Base-by-base conservation (phyloP, 2,113 vertebrate genomes). In the Piliocolobus tephrosceles region DNA sequence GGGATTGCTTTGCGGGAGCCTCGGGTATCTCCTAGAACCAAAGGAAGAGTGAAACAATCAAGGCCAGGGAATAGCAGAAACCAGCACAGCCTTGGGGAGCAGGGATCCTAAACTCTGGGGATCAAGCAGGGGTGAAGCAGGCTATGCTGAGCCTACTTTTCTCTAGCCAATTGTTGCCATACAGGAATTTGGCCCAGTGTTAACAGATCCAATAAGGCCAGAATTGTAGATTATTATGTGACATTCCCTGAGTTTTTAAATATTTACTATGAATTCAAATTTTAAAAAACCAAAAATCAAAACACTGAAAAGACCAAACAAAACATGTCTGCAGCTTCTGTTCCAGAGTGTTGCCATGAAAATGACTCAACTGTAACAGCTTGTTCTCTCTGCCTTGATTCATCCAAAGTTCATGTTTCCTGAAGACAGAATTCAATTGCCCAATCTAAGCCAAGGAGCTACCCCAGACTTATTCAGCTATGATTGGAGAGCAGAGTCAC, bases 191-290 rank as follows among this genome's bases (percentile, higher is more conserved):
- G 55, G 30, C 18, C 47, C 32, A 18, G 43, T 94, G 43, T 57
- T 83, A 30, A n/a, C 38, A 90, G 40, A 84, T 40, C 8, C 32
- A 92, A 52, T 75, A 45, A 95, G 89, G 22, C 40, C 70, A 96
- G 61, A 94, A 94, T 25, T 87, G 43, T 40, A 75, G 27, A 76
- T 87, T 79, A 47, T 47, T 93, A 55, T 47, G 47, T 86, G 27
- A 73, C 50, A 93, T 93, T 92, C 17, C 20, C 25, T 90, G 47
- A 43, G 66, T 61, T 90, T 93, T 95, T 94, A 91, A 96, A 89
- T 88, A 86, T 72, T 96, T 79, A 22, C 40, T 89, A 70, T 55
- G 55, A 86, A 64, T 47, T 64, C 45, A 89, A 22, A 55, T 66
- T 91, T 40, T 27, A 45, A 8, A 27, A 52, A 87, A 94, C 72